A percentile compares a stretch with the other conserved stretches of the same genome.
These are phyloP conservation scores for Camponotus vicinus DNA, from an alignment of 1,140 invertebrate species.

Conservation along the genomic window DNA sequence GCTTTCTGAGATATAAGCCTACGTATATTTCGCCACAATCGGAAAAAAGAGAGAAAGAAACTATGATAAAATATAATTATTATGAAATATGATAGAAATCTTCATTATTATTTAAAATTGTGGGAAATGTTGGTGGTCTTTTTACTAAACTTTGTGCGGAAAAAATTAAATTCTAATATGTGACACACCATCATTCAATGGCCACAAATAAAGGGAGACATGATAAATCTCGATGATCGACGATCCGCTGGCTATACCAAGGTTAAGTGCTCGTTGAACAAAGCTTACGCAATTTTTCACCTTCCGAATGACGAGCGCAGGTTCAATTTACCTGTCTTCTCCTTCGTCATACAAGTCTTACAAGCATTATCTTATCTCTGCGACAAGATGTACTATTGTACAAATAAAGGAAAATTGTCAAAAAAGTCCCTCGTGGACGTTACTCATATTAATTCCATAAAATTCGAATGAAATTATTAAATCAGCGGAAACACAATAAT, in stretches of 20 bases:
- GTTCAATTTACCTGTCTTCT: conserved; percentile 70
- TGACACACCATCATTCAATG: conserved; percentile 2
- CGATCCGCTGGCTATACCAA: conserved; percentile 13
- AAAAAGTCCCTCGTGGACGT: background rate
- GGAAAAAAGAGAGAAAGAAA: no score
- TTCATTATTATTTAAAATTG: background rate
- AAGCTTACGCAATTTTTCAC: conserved; percentile 64
- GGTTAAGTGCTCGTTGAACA: conserved; percentile 65
- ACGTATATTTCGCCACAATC: background rate
- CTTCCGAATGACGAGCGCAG: conserved; percentile 44
- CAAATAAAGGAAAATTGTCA: background rate
- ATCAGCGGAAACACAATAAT: no score
- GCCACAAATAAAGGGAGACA: background rate
- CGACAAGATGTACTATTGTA: background rate
- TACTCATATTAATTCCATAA: background rate
- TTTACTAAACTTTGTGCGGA: background rate
- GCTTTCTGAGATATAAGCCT: background rate
- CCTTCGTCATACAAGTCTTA: conserved; percentile 4
- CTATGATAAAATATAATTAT: background rate
- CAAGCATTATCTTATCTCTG: background rate
- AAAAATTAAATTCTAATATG: background rate
- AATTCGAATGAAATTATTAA: background rate
- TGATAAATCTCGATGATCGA: conserved; percentile 57
- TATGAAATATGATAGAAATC: conserved; percentile 1
- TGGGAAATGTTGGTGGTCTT: background rate